Base-by-base conservation (phyloP, 2,888 invertebrate genomes). In the Zonitis immaculata region DNA sequence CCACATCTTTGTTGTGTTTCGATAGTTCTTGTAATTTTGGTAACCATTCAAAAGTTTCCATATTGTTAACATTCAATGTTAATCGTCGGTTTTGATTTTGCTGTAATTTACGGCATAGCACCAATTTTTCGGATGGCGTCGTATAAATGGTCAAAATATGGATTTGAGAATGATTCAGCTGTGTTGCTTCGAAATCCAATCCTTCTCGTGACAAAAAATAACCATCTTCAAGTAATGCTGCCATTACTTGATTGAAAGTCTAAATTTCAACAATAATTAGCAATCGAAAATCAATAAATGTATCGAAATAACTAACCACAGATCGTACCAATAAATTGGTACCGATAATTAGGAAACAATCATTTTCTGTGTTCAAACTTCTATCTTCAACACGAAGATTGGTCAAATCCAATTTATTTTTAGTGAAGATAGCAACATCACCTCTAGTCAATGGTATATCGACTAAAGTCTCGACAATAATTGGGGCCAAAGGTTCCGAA, bases 401-500 rank as follows among this genome's bases (percentile, higher is more conserved):
- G 0, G 74, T 60, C 0, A 81, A 77, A 61, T 83, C 68, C 42
- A 79, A 76, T 11, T 78, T 60, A 1, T 80, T 78, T 45, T 81
- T 80, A 18, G 78, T 75, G 55, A 86, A 68, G 0, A 89, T 72
- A 46, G 80, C 75, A 0, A 86, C 76, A 44, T 88, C 85, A 0
- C 87, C 82, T 62, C 87, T 85, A 3, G 88, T 79, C 9, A 88
- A 69, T 0, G 89, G 89, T 32, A 87, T 71, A 63, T 90, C 86
- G 43, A 80, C 83, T 0, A 90, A 76, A 0, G 83, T 75, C 1
- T 84, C 80, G 7, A 77, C 73, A 6, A 91, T 78, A 9, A 76
- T 60, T 2, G 80, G 80, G 0, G 85, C 76, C 0, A 86, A 61
- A 1, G 82, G 79, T 51, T 76, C 66, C 42, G 66, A 60, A 78